Base-by-base conservation (phyloP, 2,797 vertebrate species). In the Phrynocephalus vlangalii region DNA sequence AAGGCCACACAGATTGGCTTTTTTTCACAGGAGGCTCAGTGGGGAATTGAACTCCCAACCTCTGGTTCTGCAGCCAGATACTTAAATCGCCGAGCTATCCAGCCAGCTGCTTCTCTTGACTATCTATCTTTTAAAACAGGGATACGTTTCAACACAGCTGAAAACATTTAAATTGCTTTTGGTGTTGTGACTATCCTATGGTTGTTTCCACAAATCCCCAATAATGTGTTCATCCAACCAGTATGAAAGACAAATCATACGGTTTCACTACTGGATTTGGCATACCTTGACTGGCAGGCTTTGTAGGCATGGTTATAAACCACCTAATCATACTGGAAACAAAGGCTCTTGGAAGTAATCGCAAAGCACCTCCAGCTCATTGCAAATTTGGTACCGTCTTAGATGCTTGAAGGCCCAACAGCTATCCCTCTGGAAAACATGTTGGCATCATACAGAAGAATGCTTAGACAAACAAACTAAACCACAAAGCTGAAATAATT, bases 401-500 rank as follows among this genome's bases (percentile, higher is more conserved):
- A 63, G 76, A 63, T 70, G 30, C 28, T 52, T 83, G 48, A 72
- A 73, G 50, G 16, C 24, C 52, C 20, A 63, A 76, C 52, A 75
- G 26, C 52, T 76, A 56, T 73, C 11, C n/a, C 50, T 60, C 66
- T 56, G 77, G 77, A 60, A 75, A 78, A 60, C n/a, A 56, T 38
- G 33, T 56, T n/a, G 1, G 48, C 70, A 4, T 56, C 28, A 86
- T 68, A 67, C 66, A 56, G 50, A 63, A 33, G 28, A 33, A 79
- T 20, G 67, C 85, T 79, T 60, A 71, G 67, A 86, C 38, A 20
- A 71, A 52, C 50, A 71, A 86, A 72, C 66, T 50, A 60, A 80
- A 79, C n/a, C 15, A 60, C 30, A 80, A 71, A 56, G 30, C 67
- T 72, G 67, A 80, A 72, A 24, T 86, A 86, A 86, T 79, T 86